Evolutionary conservation across 35 echinoderm and acorn worm species (phyloP).

Genomic region (Apostichopus parvimensis): DNA sequence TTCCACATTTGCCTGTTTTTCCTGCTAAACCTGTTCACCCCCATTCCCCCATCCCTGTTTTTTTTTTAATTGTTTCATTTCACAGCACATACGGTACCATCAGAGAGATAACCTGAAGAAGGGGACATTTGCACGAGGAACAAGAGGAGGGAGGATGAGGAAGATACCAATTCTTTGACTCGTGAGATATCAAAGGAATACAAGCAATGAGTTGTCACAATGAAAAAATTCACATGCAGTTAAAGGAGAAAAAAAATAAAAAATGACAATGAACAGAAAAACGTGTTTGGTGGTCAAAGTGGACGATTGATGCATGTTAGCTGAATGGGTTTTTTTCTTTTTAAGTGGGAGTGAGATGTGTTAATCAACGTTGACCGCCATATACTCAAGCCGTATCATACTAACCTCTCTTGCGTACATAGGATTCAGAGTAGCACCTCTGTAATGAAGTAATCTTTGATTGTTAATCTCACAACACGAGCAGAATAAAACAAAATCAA

Average conservation of each 20-base stretch:
- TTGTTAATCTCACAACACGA: constrained; percentile 24
- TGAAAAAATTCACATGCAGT: neutral
- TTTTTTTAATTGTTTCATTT: no score
- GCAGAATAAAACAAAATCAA: neutral
- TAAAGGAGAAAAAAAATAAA: neutral
- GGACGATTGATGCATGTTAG: neutral
- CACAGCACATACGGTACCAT: no score
- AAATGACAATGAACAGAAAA: neutral
- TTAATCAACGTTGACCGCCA: constrained; percentile 27
- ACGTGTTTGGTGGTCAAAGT: neutral
- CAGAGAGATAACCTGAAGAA: no score
- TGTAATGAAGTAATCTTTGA: constrained; percentile 65
- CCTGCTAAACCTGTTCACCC: no score
- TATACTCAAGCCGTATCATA: constrained; percentile 1
- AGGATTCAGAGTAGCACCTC: constrained; percentile 95
- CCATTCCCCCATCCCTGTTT: no score
- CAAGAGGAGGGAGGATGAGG: no score
- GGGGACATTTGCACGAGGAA: no score
- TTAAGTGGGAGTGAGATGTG: neutral
- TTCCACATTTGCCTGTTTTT: no score
- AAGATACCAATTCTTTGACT: no score
- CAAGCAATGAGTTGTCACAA: neutral
- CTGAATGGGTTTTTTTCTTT: neutral
- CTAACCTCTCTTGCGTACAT: constrained; percentile 95
- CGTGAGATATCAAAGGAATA: no score